Evolutionary conservation across 2,113 vertebrate genomes (phyloP).

Genomic region (Murina feae): DNA sequence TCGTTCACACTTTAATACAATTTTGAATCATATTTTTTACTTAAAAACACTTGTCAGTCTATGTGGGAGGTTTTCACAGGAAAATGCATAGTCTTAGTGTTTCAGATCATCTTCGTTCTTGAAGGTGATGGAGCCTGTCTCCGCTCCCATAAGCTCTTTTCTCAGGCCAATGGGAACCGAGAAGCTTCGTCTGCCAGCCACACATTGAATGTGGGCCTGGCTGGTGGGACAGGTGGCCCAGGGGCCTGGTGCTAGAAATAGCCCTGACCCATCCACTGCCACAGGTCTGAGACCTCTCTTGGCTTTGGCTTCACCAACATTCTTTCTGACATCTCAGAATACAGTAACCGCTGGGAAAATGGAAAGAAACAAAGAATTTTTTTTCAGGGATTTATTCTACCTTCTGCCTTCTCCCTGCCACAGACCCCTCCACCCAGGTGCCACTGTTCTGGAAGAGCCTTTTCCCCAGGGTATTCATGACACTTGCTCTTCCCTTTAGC

Average conservation of each 20-base stretch:
- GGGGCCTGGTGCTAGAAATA: background rate
- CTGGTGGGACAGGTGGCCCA: background rate
- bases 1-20: background rate
- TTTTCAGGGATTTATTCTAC: background rate
- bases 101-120: background rate
- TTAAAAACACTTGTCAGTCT: background rate
- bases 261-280: background rate
- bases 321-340: background rate
- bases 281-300: background rate
- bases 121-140: background rate
- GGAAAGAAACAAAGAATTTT: background rate
- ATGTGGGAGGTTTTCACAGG: background rate
- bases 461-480: background rate
- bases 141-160: background rate
- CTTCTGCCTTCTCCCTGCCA: background rate
- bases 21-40: background rate
- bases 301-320: background rate
- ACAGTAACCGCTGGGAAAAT: background rate
- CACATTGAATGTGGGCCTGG: background rate
- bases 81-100: background rate
- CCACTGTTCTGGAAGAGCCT: background rate
- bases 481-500: background rate
- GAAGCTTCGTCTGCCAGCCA: background rate
- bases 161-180: background rate
- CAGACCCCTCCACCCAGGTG: no score